phyloP scores from a whole-genome alignment of 2,113 vertebrate species.

The Centropus bengalensis region DNA sequence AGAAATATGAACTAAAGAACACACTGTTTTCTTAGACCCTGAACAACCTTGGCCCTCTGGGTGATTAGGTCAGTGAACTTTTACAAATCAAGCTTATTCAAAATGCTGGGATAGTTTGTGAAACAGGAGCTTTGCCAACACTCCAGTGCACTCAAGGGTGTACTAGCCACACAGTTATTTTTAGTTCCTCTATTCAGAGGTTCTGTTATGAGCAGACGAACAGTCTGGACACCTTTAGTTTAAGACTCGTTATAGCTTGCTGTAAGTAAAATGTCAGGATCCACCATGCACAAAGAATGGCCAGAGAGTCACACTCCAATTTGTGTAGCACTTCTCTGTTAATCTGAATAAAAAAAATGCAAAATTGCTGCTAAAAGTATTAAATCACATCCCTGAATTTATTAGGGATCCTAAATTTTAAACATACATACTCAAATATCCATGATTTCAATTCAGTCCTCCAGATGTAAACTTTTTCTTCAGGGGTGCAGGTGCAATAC shows the following conservation, averaged over 20 bases:
- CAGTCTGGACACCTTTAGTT: not conserved
- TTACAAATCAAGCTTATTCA: conserved; percentile 34
- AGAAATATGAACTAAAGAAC: conserved; percentile 56
- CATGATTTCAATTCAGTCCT: not conserved
- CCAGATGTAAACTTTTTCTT: not conserved
- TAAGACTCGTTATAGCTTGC: not conserved
- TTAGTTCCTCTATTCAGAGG: not conserved
- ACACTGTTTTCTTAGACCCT: conserved; percentile 58
- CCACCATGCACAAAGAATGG: not conserved
- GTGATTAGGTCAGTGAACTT: conserved; percentile 61
- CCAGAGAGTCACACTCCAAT: not conserved
- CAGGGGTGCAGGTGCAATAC: not conserved
- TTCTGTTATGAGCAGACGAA: not conserved
- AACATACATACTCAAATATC: not conserved
- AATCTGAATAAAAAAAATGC: not conserved
- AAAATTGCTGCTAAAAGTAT: not conserved
- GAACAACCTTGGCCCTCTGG: conserved; percentile 48
- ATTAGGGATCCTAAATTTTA: not conserved
- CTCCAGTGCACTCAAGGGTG: not conserved
- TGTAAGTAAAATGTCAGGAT: not conserved
- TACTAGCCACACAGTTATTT: not conserved
- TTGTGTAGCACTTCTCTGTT: not conserved
- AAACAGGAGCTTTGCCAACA: conserved; percentile 32
- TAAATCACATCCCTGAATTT: not conserved
- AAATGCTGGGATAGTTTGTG: conserved; percentile 32